Percentiles rank a stretch among this genome's conserved stretches.
These are phyloP conservation scores for Rhagonycha lutea DNA, from an alignment of 2,888 invertebrate species.

Conservation along the genomic window DNA sequence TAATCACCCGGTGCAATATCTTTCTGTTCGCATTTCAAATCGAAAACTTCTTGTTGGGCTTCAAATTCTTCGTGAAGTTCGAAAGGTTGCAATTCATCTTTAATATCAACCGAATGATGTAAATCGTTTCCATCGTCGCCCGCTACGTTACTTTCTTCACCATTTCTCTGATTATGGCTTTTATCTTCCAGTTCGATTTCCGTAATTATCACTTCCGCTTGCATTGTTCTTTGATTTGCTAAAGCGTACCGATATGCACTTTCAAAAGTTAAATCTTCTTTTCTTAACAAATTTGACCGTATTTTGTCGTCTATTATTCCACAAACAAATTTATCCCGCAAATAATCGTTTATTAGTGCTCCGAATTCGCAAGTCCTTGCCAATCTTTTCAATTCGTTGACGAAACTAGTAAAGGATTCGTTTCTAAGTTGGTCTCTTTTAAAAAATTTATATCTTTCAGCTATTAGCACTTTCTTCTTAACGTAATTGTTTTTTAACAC, in stretches of 20 bases:
- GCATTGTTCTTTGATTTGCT: neutral
- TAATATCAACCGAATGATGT: neutral
- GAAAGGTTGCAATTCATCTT: neutral
- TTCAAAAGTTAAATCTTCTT: neutral
- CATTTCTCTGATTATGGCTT: neutral
- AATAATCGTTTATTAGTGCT: neutral
- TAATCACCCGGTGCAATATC: neutral
- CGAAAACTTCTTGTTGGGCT: neutral
- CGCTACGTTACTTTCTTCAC: neutral
- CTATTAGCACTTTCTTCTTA: neutral
- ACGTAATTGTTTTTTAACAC: neutral
- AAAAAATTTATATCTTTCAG: neutral
- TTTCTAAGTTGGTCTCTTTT: neutral
- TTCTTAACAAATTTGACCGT: neutral
- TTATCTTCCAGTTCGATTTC: neutral
- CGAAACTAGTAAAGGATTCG: neutral
- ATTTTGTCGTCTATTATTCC: neutral
- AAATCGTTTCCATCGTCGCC: neutral
- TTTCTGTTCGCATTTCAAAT: neutral
- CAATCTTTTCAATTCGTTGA: neutral
- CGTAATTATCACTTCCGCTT: neutral
- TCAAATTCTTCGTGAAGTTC: neutral
- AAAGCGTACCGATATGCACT: neutral
- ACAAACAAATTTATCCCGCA: neutral
- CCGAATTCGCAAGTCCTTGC: constrained; percentile 3